Evolutionary conservation across 2,888 invertebrate species (phyloP), one percentile per base, ranked within the genome.

Genomic region (Hoplodrina ambigua): DNA sequence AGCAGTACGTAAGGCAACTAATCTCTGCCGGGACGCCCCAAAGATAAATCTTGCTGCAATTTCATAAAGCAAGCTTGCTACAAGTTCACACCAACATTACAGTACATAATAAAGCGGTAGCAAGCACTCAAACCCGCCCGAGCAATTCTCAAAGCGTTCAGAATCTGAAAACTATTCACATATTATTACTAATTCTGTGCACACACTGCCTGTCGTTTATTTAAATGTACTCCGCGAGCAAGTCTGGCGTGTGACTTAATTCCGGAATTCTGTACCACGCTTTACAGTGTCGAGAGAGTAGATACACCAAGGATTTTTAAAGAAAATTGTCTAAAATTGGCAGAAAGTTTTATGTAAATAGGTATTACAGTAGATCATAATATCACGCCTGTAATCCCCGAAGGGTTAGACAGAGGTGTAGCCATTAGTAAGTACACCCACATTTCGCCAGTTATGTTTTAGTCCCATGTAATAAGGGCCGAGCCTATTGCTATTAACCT

Each of bases 191-290:
- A 86, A 87, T 87, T 86, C 82, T 60, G 74, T 81, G 84, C 86
- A 85, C 87, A 87, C 81, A 79, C 72, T 57, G 62, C 10, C 82
- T 79, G 80, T 80, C 87, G 85, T 85, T 88, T 88, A 88, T 88
- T 87, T 89, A 86, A 88, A 87, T 87, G 86, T 86, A 85, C 85
- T 84, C 78, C 59, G 73, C 70, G 81, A 86, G 82, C 83, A 84
- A 88, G 83, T 86, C 84, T 78, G 65, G 85, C 84, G 81, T 84
- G 86, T 87, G 87, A 88, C 87, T 89, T 88, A 83, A 87, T 89
- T 88, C 80, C 77, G 73, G 85, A 85, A 75, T 84, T 81, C 70
- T 78, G 73, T 78, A 84, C 82, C 72, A 64, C 33, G 72, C 62
- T 78, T 63, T 67, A 75, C 25, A 71, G 8, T 33, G 54, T 61